Conservation (phyloP, 2,888 invertebrate genomes). For the Erebia epiphron region DNA sequence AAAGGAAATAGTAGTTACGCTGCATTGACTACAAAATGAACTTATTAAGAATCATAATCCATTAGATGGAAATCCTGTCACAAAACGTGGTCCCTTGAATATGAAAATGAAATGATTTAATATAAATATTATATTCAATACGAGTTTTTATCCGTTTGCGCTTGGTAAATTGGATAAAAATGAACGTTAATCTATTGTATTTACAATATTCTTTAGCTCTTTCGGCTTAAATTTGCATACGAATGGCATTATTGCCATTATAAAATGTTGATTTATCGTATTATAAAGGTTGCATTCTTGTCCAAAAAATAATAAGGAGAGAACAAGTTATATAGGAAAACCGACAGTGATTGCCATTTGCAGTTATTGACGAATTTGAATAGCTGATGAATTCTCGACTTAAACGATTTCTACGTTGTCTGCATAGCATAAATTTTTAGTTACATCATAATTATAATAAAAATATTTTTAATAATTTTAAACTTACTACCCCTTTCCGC, state of each 20-base stretch:
- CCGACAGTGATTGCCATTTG: background rate
- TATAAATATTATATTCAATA: background rate
- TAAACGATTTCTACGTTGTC: background rate
- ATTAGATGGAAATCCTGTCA: conserved; percentile 13
- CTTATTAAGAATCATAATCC: conserved; percentile 11
- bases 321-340: conserved; percentile 18
- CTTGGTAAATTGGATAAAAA: background rate
- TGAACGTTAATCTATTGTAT: conserved; percentile 12
- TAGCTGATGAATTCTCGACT: conserved; percentile 4
- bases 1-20: conserved; percentile 1
- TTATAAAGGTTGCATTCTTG: conserved; percentile 18
- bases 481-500: too few relatives aligned
- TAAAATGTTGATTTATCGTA: conserved; percentile 14
- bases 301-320: conserved; percentile 10
- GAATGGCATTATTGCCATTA: conserved; percentile 21
- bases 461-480: too few relatives aligned
- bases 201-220: conserved; percentile 5
- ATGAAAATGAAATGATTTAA: background rate
- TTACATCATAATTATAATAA: too few relatives aligned
- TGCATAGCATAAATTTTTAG: too few relatives aligned
- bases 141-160: background rate
- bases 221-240: conserved; percentile 19
- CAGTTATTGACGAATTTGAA: conserved; percentile 9
- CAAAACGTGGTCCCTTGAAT: background rate
- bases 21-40: conserved; percentile 12